Percentiles rank a stretch among this genome's conserved stretches.
These are phyloP conservation scores for Drosophila differens DNA, from an alignment of 2,888 invertebrate species.

Conservation along the genomic window DNA sequence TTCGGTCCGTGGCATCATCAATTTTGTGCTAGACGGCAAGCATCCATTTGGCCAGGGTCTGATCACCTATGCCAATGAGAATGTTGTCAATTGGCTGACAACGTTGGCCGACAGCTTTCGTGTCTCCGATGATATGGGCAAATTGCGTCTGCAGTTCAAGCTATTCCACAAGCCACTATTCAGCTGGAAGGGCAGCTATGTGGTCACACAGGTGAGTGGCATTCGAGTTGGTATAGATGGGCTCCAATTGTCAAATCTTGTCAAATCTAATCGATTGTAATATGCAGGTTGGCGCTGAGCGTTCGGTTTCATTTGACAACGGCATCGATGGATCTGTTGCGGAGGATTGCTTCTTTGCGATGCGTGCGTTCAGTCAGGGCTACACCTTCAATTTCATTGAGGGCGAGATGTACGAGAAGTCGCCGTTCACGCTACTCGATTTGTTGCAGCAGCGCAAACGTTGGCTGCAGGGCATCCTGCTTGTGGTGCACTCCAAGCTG, in stretches of 20 bases:
- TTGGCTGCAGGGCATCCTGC: slow-evolving; percentile 96
- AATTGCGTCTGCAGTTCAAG: slow-evolving; percentile 95
- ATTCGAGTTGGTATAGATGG: not conserved
- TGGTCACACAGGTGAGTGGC: slow-evolving; percentile 94
- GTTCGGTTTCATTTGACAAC: slow-evolving; percentile 96
- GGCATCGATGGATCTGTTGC: slow-evolving; percentile 98
- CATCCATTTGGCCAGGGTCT: slow-evolving; percentile 98
- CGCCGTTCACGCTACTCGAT: slow-evolving; percentile 97
- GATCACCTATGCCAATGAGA: slow-evolving; percentile 98
- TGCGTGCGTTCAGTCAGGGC: slow-evolving; percentile 96
- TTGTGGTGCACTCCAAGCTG: slow-evolving; percentile 94
- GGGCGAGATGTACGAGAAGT: slow-evolving; percentile 99
- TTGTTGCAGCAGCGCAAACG: slow-evolving; percentile 98
- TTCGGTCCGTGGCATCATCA: slow-evolving; percentile 94
- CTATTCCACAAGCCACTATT: slow-evolving; percentile 97
- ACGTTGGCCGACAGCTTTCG: slow-evolving; percentile 98
- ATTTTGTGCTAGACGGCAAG: slow-evolving; percentile 97
- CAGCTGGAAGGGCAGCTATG: slow-evolving; percentile 99
- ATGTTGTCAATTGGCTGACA: slow-evolving; percentile 98
- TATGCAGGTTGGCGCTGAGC: slow-evolving; percentile 93
- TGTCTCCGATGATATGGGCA: slow-evolving; percentile 99
- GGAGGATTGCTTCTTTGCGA: slow-evolving; percentile 98
- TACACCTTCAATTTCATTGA: slow-evolving; percentile 98
- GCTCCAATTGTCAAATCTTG: not conserved
- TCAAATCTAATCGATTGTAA: not conserved